Conservation (phyloP, 2,888 invertebrate genomes). For the Acanthococcus lagerstroemiae region DNA sequence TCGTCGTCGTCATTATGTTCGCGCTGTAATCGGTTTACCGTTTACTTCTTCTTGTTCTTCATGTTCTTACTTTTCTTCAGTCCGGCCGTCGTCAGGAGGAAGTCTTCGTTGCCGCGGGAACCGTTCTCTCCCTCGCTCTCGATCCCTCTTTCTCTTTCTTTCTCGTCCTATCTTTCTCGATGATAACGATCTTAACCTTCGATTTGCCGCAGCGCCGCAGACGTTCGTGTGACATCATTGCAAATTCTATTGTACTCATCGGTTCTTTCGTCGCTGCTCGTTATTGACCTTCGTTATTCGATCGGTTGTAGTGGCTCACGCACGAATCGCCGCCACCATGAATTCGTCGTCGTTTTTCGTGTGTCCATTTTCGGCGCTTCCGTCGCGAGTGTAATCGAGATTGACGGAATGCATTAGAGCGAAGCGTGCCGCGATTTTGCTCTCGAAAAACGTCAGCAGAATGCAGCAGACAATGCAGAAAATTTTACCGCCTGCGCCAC, state of each 20-base stretch:
- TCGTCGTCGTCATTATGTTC: conserved; percentile 25
- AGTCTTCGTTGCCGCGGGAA: conserved; percentile 25
- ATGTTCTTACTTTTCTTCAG: conserved; percentile 22
- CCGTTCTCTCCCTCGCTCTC: conserved; percentile 12
- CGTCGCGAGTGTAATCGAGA: too few relatives aligned
- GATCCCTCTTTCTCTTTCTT: too few relatives aligned
- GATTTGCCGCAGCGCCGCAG: conserved; percentile 8
- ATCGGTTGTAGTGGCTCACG: too few relatives aligned
- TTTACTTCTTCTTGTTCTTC: conserved; percentile 21
- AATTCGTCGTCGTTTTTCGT: background rate
- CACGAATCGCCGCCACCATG: too few relatives aligned
- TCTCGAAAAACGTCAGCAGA: too few relatives aligned
- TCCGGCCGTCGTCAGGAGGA: conserved; percentile 21
- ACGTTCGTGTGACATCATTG: conserved; percentile 19
- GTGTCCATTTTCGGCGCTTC: background rate
- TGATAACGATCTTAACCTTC: conserved; percentile 24
- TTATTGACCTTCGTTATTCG: background rate
- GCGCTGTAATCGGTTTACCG: conserved; percentile 25
- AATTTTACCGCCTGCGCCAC: conserved; percentile 20
- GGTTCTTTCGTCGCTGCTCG: background rate
- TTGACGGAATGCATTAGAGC: too few relatives aligned
- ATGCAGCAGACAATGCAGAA: conserved; percentile 25
- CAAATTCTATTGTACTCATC: conserved; percentile 2
- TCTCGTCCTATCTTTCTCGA: conserved; percentile 4
- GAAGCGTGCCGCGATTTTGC: too few relatives aligned